Conservation (phyloP, 2,888 invertebrate genomes). For the Drosophila meridionalis region DNA sequence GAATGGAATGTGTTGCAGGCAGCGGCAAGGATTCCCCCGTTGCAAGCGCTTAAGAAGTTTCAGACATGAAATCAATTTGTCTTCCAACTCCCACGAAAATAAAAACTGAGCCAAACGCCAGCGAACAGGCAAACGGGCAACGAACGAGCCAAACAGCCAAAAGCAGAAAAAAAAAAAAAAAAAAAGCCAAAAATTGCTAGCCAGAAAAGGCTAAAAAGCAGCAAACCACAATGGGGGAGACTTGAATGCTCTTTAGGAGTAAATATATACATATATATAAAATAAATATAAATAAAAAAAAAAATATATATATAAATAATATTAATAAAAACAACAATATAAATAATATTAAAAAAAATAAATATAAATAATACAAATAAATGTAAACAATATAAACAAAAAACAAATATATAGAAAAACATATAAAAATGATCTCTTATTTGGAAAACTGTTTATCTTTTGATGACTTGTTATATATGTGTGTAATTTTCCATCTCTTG, state of each 20-base stretch:
- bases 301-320: no score
- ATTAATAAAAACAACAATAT: no score
- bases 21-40: conserved; percentile 67
- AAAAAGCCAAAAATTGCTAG: conserved; percentile 17
- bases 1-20: conserved; percentile 29
- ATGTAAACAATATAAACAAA: no score
- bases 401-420: no score
- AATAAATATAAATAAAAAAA: background rate
- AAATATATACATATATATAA: background rate
- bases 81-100: conserved; percentile 78
- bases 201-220: conserved; percentile 5
- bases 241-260: conserved; percentile 22
- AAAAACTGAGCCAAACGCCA: conserved; percentile 55
- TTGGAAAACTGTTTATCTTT: no score
- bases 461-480: no score
- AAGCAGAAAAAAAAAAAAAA: conserved; percentile 14
- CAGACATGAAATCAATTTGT: conserved; percentile 83
- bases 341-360: no score
- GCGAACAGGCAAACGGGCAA: conserved; percentile 30
- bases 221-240: background rate
- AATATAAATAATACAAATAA: no score
- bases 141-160: conserved; percentile 28
- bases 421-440: no score
- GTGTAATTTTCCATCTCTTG: no score
- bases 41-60: conserved; percentile 78